Evolutionary conservation across 2,113 vertebrate species (phyloP).

Genomic region (Istiophorus platypterus): DNA sequence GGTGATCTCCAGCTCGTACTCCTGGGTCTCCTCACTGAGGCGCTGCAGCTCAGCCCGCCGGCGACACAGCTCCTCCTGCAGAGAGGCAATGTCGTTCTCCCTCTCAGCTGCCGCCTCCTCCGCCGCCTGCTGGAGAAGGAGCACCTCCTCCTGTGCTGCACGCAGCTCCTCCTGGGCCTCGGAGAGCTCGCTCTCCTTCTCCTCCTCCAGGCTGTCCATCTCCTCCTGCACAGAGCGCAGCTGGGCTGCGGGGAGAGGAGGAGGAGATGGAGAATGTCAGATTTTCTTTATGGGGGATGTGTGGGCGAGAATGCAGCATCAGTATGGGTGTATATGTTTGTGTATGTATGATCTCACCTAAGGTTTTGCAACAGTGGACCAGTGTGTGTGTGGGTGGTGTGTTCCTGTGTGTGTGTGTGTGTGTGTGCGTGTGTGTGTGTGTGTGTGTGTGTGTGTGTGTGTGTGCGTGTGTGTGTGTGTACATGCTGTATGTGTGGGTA

Average conservation of each 20-base stretch:
- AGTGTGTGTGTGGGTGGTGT: constrained; percentile 50
- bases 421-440: constrained; percentile 14
- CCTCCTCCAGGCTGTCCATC: constrained; percentile 89
- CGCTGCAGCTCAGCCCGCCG: constrained; percentile 86
- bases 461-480: constrained; percentile 32
- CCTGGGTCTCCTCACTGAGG: constrained; percentile 84
- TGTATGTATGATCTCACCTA: constrained; percentile 32
- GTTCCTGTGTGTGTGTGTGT: constrained; percentile 19
- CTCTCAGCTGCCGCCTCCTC: constrained; percentile 88
- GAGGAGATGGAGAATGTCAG: constrained; percentile 17
- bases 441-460: constrained; percentile 6
- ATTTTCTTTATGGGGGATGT: constrained; percentile 26
- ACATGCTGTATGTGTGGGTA: constrained; percentile 20
- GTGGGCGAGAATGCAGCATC: constrained; percentile 40
- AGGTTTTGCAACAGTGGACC: constrained; percentile 33
- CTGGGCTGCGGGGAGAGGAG: constrained; percentile 82
- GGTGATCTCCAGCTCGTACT: constrained; percentile 90
- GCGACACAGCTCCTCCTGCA: constrained; percentile 90
- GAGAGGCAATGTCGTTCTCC: constrained; percentile 90
- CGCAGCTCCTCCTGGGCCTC: constrained; percentile 87
- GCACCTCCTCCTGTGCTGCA: constrained; percentile 86
- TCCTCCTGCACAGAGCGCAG: constrained; percentile 88
- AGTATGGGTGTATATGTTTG: constrained; percentile 20
- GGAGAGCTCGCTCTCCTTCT: constrained; percentile 87
- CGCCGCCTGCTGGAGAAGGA: constrained; percentile 85